These are phyloP conservation scores for Leptarthrus brevirostris DNA, from an alignment of 2,888 invertebrate genomes.

Conservation along the genomic window DNA sequence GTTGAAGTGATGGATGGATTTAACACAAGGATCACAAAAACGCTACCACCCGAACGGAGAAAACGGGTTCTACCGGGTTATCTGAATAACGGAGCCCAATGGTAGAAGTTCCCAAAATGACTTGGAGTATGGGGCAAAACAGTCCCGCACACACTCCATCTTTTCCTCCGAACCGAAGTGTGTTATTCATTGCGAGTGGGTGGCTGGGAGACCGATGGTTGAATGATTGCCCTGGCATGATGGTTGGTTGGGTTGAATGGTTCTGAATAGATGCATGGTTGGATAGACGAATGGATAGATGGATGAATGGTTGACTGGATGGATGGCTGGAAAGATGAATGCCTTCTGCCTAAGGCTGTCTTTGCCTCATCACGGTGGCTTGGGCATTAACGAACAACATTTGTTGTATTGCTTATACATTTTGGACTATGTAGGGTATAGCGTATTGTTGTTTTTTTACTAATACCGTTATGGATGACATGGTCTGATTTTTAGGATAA, in stretches of 20 bases:
- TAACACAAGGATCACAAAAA: constrained; percentile 48
- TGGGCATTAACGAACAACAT: constrained; percentile 48
- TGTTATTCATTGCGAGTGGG: constrained; percentile 51
- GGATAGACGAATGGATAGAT: constrained; percentile 53
- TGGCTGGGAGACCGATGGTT: constrained; percentile 48
- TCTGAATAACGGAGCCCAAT: constrained; percentile 43
- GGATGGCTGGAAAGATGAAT: constrained; percentile 52
- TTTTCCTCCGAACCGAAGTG: constrained; percentile 32
- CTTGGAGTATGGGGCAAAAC: not conserved
- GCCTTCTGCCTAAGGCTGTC: constrained; percentile 47
- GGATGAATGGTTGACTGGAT: constrained; percentile 49
- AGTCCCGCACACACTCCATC: not conserved
- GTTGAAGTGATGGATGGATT: constrained; percentile 52
- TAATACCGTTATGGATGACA: constrained; percentile 45
- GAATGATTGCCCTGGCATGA: constrained; percentile 54
- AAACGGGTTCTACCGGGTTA: constrained; percentile 42
- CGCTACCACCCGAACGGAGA: constrained; percentile 9
- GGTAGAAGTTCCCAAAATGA: constrained; percentile 9
- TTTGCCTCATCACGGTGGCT: constrained; percentile 47
- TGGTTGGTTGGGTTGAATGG: constrained; percentile 54
- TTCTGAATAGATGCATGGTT: constrained; percentile 53
- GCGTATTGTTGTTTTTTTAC: constrained; percentile 7
- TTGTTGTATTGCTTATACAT: constrained; percentile 47
- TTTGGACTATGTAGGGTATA: constrained; percentile 38
- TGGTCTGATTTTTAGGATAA: constrained; percentile 42